Evolutionary conservation across 2,113 vertebrate species (phyloP).

Genomic region (Sapajus apella): DNA sequence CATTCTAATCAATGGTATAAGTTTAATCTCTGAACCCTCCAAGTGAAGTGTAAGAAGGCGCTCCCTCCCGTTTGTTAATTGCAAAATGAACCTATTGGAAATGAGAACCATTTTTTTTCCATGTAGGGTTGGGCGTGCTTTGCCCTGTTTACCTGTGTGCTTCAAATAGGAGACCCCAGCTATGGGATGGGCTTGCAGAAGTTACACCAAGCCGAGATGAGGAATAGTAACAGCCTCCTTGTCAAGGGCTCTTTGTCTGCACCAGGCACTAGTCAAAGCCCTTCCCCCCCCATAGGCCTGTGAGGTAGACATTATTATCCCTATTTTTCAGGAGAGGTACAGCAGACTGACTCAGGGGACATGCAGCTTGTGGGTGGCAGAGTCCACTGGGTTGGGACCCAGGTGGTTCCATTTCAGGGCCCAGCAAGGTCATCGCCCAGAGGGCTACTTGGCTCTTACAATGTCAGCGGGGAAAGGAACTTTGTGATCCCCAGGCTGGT

Average conservation of each 20-base stretch:
- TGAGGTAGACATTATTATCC: fast-evolving
- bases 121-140: neutral
- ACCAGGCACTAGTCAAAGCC: fast-evolving
- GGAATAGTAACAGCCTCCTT: fast-evolving
- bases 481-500: fast-evolving
- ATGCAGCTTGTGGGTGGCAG: fast-evolving
- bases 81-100: conserved; percentile 24
- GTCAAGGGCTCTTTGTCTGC: fast-evolving
- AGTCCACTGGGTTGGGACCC: neutral
- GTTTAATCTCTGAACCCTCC: conserved; percentile 63
- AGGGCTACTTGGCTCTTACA: fast-evolving
- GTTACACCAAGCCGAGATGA: fast-evolving
- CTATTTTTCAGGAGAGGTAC: neutral
- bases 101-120: conserved; percentile 16
- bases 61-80: conserved; percentile 25
- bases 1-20: conserved; percentile 26
- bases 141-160: neutral
- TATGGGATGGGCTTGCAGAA: fast-evolving
- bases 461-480: fast-evolving
- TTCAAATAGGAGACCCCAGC: neutral
- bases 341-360: neutral
- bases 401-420: neutral
- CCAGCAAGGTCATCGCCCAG: neutral
- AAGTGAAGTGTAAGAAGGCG: neutral
- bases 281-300: fast-evolving